These are phyloP conservation scores for Sandelia bainsii DNA, from an alignment of 2,797 vertebrate genomes.

Conservation along the genomic window DNA sequence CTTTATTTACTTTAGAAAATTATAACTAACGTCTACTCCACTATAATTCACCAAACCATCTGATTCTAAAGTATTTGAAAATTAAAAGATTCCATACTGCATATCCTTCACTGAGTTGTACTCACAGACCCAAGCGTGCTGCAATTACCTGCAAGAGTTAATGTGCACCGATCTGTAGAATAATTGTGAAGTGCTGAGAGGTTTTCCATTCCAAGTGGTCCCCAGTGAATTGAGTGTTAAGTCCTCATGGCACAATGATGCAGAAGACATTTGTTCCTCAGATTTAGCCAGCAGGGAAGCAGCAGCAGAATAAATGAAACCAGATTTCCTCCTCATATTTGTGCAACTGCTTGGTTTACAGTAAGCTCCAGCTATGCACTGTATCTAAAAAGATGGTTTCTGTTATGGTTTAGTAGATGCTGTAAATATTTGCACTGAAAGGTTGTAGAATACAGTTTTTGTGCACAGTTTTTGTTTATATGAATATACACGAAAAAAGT, in stretches of 20 bases:
- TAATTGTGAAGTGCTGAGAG: conserved; percentile 80
- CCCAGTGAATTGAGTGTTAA: conserved; percentile 78
- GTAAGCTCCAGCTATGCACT: conserved; percentile 27
- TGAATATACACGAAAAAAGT: background rate
- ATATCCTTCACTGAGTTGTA: conserved; percentile 51
- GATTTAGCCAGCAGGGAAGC: conserved; percentile 71
- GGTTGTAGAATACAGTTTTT: background rate
- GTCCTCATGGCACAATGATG: conserved; percentile 70
- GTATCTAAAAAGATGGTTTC: conserved; percentile 24
- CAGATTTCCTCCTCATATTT: conserved; percentile 66
- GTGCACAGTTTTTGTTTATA: background rate
- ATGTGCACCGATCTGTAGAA: conserved; percentile 79
- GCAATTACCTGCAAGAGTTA: conserved; percentile 81
- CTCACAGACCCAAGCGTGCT: conserved; percentile 43
- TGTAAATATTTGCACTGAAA: conserved; percentile 4
- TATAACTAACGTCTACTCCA: background rate
- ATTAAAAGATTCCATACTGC: conserved; percentile 16
- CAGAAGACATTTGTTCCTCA: conserved; percentile 73
- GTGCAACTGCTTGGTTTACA: conserved; percentile 57
- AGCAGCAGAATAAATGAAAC: conserved; percentile 68
- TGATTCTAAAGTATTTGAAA: conserved; percentile 37
- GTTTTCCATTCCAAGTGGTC: conserved; percentile 76
- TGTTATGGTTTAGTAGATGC: conserved; percentile 3
- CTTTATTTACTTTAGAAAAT: background rate
- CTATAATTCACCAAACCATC: conserved; percentile 17